These are phyloP conservation scores for Dynastes maya DNA, from an alignment of 2,888 invertebrate genomes.

Conservation along the genomic window DNA sequence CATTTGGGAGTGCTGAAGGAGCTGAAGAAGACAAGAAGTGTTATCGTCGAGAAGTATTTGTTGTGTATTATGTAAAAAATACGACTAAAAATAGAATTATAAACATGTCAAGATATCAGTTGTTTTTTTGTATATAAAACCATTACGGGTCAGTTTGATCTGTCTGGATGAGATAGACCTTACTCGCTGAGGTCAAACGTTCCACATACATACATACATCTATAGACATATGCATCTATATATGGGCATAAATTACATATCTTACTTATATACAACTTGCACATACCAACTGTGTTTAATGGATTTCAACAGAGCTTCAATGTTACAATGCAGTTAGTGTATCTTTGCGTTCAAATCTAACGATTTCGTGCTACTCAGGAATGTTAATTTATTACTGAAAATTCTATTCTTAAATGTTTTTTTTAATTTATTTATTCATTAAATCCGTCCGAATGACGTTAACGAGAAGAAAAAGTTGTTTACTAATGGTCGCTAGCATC, in stretches of 20 bases:
- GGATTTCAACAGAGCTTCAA: conserved; percentile 19
- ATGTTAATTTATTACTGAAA: conserved; percentile 23
- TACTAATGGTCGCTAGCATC: conserved; percentile 32
- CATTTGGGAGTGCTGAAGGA: conserved; percentile 29
- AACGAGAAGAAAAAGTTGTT: conserved; percentile 37
- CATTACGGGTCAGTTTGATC: conserved; percentile 60
- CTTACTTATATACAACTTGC: conserved; percentile 21
- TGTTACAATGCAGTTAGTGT: conserved; percentile 22
- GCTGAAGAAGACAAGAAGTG: conserved; percentile 25
- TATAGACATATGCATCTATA: background rate
- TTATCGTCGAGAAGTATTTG: conserved; percentile 38
- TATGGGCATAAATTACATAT: conserved; percentile 28
- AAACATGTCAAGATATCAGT: conserved; percentile 49
- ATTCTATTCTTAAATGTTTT: conserved; percentile 2
- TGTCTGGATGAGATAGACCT: conserved; percentile 61
- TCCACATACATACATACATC: conserved; percentile 20
- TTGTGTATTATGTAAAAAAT: conserved; percentile 48
- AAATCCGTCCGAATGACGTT: conserved; percentile 8
- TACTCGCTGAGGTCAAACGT: conserved; percentile 55
- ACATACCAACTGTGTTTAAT: background rate
- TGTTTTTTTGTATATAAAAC: conserved; percentile 46
- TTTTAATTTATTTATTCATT: conserved; percentile 39
- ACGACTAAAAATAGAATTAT: conserved; percentile 47
- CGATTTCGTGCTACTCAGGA: conserved; percentile 23
- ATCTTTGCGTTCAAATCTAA: conserved; percentile 10